phyloP scores from a whole-genome alignment of 2,797 vertebrate species.

The Rhinophrynus dorsalis region DNA sequence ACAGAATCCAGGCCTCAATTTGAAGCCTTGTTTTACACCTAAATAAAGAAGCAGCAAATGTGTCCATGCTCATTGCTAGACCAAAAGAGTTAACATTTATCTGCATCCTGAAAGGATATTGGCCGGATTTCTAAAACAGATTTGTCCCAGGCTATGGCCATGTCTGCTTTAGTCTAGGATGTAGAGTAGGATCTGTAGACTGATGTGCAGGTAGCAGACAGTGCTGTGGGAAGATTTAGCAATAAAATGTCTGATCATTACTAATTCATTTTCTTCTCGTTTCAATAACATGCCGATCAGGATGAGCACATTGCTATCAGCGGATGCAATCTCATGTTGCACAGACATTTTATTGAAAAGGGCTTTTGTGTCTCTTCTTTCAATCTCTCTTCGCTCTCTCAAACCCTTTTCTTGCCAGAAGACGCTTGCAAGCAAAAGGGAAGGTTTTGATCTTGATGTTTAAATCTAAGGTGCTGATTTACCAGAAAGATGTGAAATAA shows the following conservation, averaged over 20 bases:
- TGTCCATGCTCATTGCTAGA: background rate
- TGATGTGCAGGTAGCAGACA: conserved; percentile 14
- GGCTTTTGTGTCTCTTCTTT: conserved; percentile 41
- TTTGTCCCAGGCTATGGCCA: background rate
- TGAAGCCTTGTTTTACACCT: no score
- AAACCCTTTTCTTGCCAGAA: conserved; percentile 14
- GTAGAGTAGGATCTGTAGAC: background rate
- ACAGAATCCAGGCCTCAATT: no score
- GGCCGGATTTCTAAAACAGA: background rate
- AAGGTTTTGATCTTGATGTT: conserved; percentile 40
- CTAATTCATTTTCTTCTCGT: conserved; percentile 43
- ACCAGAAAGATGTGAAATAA: conserved; percentile 31
- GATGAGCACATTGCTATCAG: conserved; percentile 42
- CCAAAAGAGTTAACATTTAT: background rate
- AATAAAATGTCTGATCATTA: conserved; percentile 43
- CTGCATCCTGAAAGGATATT: background rate
- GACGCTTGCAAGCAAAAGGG: conserved; percentile 5
- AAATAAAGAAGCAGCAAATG: no score
- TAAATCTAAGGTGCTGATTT: conserved; percentile 45
- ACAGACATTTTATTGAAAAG: conserved; percentile 48
- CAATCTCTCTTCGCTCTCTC: conserved; percentile 35
- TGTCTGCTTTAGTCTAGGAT: background rate
- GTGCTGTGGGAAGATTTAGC: conserved; percentile 28
- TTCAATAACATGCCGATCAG: conserved; percentile 43
- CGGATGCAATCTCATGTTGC: conserved; percentile 47